Conservation (phyloP, 2,888 invertebrate species). For the Argyresthia albistria region DNA sequence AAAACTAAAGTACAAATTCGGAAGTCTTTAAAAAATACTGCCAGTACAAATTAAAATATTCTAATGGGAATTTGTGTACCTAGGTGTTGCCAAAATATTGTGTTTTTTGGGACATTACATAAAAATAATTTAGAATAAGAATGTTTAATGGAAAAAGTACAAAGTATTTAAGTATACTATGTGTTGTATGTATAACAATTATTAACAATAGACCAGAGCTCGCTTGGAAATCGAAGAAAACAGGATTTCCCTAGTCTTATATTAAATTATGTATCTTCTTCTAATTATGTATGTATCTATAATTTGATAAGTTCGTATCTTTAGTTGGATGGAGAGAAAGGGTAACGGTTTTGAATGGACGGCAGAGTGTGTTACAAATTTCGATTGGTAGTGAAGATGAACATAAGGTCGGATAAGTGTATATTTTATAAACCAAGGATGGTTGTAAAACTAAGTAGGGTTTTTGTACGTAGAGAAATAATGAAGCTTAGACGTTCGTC, state of each 20-base stretch:
- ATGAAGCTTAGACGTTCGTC: slow-evolving; percentile 64
- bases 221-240: background rate
- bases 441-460: slow-evolving; percentile 72
- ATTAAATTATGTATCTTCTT: background rate
- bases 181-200: slow-evolving; percentile 8
- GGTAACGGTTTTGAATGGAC: slow-evolving; percentile 1
- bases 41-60: slow-evolving; percentile 62
- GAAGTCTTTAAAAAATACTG: slow-evolving; percentile 58
- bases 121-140: slow-evolving; percentile 51
- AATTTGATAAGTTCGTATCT: background rate
- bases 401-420: slow-evolving; percentile 34
- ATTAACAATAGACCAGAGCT: background rate
- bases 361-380: background rate
- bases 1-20: slow-evolving; percentile 69
- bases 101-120: slow-evolving; percentile 58
- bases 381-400: slow-evolving; percentile 9
- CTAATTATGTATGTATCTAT: background rate
- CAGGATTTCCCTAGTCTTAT: background rate
- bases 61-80: slow-evolving; percentile 52
- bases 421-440: slow-evolving; percentile 52
- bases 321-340: slow-evolving; percentile 2
- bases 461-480: slow-evolving; percentile 62
- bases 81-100: slow-evolving; percentile 63
- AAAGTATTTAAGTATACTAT: slow-evolving; percentile 22
- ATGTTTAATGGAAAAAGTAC: slow-evolving; percentile 41